A percentile compares a stretch with the other conserved stretches of the same genome.
These are phyloP conservation scores for Hydrophis major DNA, from an alignment of 2,797 vertebrate species.

Conservation along the genomic window DNA sequence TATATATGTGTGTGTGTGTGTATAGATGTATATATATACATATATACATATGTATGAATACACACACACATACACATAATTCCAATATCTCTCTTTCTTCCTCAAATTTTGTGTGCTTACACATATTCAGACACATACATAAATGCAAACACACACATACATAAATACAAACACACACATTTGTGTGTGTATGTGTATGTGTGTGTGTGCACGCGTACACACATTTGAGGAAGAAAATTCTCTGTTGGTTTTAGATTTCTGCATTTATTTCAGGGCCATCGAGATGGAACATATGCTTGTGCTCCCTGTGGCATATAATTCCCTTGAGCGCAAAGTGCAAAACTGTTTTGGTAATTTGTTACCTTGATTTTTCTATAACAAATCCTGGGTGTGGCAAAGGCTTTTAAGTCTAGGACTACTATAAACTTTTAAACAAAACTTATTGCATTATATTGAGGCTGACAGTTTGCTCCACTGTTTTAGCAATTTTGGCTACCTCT, in stretches of 20 bases:
- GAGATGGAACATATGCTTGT: not conserved
- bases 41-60: no score
- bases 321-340: not conserved
- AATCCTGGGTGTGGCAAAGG: not conserved
- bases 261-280: not conserved
- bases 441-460: not conserved
- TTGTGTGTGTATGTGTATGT: not conserved
- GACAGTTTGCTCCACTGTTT: slow-evolving; percentile 46
- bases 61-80: no score
- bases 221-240: not conserved
- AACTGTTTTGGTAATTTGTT: not conserved
- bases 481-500: slow-evolving; percentile 50
- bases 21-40: no score
- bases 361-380: not conserved
- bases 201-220: no score
- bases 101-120: not conserved
- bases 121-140: no score
- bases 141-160: no score
- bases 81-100: no score
- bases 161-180: not conserved
- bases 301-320: not conserved
- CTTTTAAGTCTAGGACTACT: not conserved
- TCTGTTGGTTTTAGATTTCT: not conserved
- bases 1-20: no score
- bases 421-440: not conserved